Conservation (phyloP, 2,888 invertebrate species). For the Caenorhabditis macrosperma region DNA sequence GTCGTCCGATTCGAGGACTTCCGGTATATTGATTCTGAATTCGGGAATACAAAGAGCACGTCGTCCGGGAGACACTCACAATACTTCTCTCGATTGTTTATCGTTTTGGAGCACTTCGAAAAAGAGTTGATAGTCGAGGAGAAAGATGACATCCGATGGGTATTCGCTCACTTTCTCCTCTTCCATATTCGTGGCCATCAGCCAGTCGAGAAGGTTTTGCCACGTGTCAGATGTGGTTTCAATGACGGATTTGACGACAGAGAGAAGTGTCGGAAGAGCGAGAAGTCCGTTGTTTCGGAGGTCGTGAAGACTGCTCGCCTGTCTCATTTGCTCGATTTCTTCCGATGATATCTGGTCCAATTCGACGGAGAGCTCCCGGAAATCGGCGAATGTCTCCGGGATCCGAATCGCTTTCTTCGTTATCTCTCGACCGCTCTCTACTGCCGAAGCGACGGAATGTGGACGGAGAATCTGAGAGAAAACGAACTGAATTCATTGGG, state of each 20-base stretch:
- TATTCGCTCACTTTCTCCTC: not conserved
- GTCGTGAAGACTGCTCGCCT: conserved; percentile 6
- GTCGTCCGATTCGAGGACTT: conserved; percentile 55
- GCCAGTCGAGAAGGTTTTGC: conserved; percentile 43
- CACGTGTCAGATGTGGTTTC: conserved; percentile 37
- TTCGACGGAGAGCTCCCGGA: conserved; percentile 43
- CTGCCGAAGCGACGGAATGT: conserved; percentile 20
- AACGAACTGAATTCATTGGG: not conserved
- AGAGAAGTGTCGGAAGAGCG: conserved; percentile 6
- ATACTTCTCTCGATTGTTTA: conserved; percentile 50
- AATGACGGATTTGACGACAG: not conserved
- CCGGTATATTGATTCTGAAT: conserved; percentile 51
- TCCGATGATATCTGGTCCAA: conserved; percentile 28
- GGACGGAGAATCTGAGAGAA: conserved; percentile 32
- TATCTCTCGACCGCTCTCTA: conserved; percentile 13
- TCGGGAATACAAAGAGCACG: no score
- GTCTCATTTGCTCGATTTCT: conserved; percentile 32
- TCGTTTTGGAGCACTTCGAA: conserved; percentile 32
- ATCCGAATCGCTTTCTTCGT: conserved; percentile 1
- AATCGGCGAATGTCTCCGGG: conserved; percentile 37
- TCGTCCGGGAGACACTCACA: conserved; percentile 7
- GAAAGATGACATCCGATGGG: not conserved
- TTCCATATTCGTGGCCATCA: conserved; percentile 19
- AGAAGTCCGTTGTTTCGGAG: conserved; percentile 24
- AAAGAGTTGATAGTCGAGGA: conserved; percentile 37